A percentile compares a stretch with the other conserved stretches of the same genome.
Evolutionary conservation across 1,140 invertebrate species (phyloP).

Genomic region (Drosophila oshimai): DNA sequence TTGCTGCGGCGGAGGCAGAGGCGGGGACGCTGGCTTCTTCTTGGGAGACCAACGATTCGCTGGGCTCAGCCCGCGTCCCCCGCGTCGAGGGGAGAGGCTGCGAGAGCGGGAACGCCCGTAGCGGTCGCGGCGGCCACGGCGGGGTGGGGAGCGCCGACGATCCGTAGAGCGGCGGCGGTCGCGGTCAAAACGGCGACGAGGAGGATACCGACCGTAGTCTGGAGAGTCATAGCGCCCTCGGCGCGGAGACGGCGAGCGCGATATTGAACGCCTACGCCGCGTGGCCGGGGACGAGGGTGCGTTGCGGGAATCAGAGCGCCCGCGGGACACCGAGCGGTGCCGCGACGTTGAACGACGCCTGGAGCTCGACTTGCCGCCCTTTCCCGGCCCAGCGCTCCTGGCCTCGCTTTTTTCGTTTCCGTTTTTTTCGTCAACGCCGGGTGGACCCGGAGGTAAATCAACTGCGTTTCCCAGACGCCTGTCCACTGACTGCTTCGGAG

Average conservation of each 20-base stretch:
- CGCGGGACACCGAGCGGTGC: constrained; percentile 40
- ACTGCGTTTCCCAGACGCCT: constrained; percentile 44
- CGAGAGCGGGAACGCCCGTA: constrained; percentile 59
- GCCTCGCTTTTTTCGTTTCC: constrained; percentile 50
- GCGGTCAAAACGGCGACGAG: constrained; percentile 59
- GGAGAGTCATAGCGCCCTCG: constrained; percentile 70
- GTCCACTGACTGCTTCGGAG: constrained; percentile 50
- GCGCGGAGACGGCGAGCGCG: constrained; percentile 50
- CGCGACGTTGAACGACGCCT: constrained; percentile 58
- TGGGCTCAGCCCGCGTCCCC: constrained; percentile 31
- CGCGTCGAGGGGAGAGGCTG: constrained; percentile 45
- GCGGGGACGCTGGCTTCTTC: constrained; percentile 71
- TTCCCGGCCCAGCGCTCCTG: constrained; percentile 35
- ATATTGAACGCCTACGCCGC: constrained; percentile 54
- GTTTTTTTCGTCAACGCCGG: constrained; percentile 72
- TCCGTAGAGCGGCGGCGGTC: constrained; percentile 53
- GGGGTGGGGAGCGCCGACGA: constrained; percentile 57
- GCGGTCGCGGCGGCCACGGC: constrained; percentile 55
- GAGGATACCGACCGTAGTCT: constrained; percentile 60
- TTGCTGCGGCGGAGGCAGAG: constrained; percentile 45
- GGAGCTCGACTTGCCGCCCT: constrained; percentile 44
- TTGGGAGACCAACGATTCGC: constrained; percentile 70
- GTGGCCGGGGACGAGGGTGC: constrained; percentile 34
- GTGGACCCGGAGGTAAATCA: constrained; percentile 62
- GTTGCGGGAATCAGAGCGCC: constrained; percentile 59